Conservation (phyloP, 1,140 invertebrate genomes). For the Drosophila pruinosa region DNA sequence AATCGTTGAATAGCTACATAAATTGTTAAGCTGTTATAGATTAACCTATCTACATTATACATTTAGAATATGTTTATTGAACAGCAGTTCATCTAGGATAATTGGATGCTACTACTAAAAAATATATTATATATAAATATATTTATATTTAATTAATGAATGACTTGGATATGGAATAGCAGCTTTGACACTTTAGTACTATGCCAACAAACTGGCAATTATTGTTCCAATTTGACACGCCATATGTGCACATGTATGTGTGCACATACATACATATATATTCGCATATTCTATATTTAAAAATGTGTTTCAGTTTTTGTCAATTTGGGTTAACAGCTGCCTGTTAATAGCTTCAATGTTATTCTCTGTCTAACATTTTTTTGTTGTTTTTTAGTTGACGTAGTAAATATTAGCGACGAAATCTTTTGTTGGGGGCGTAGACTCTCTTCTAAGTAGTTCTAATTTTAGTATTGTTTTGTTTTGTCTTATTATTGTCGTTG, state of each 20-base stretch:
- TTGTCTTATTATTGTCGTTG: constrained; percentile 13
- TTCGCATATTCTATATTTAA: neutral
- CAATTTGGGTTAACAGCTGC: constrained; percentile 23
- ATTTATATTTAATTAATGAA: too few relatives aligned
- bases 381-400: constrained; percentile 1
- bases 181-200: too few relatives aligned
- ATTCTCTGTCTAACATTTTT: neutral
- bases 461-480: constrained; percentile 17
- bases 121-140: too few relatives aligned
- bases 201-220: neutral
- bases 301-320: neutral
- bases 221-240: neutral
- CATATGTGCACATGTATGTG: neutral
- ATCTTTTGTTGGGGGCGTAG: constrained; percentile 14
- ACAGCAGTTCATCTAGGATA: too few relatives aligned
- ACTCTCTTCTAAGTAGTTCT: constrained; percentile 25
- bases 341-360: constrained; percentile 27
- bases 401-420: constrained; percentile 4
- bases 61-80: too few relatives aligned
- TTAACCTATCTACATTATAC: too few relatives aligned
- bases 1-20: too few relatives aligned
- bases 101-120: too few relatives aligned
- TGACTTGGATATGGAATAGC: too few relatives aligned
- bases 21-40: too few relatives aligned
- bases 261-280: too few relatives aligned